A percentile compares a stretch with the other conserved stretches of the same genome.
Conservation (phyloP, 2,888 invertebrate genomes). For the Sylvicola cinctus region DNA sequence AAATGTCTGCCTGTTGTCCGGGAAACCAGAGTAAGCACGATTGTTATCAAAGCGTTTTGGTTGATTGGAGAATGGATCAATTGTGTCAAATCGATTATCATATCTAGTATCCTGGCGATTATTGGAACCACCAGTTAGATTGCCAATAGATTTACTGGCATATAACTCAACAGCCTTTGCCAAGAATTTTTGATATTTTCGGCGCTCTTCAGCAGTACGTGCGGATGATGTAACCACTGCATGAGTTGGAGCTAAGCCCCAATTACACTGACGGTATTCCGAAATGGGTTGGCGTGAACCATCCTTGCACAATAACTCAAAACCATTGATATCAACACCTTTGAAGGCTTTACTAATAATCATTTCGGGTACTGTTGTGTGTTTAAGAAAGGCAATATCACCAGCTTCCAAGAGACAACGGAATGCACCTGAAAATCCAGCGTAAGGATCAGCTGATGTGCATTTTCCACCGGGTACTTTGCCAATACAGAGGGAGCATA, state of each 20-base stretch:
- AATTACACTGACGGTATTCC: slow-evolving; percentile 56
- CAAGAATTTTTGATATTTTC: slow-evolving; percentile 42
- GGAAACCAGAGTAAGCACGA: slow-evolving; percentile 10
- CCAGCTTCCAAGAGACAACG: slow-evolving; percentile 65
- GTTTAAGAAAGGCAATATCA: slow-evolving; percentile 78
- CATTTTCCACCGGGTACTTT: slow-evolving; percentile 60
- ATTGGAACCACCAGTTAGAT: not conserved
- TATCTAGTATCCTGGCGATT: not conserved
- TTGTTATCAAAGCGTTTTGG: slow-evolving; percentile 8
- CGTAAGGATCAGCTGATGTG: slow-evolving; percentile 68
- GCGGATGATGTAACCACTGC: slow-evolving; percentile 76
- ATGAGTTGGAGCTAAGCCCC: slow-evolving; percentile 69
- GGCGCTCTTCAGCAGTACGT: slow-evolving; percentile 22
- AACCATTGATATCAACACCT: slow-evolving; percentile 41
- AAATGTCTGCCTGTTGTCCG: slow-evolving; percentile 16
- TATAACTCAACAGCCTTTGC: slow-evolving; percentile 38
- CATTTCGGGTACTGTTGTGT: slow-evolving; percentile 60
- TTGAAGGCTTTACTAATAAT: slow-evolving; percentile 36
- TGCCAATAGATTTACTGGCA: slow-evolving; percentile 13
- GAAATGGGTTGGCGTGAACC: slow-evolving; percentile 46
- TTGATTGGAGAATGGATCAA: slow-evolving; percentile 1
- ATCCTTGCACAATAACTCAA: slow-evolving; percentile 65
- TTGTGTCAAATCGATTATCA: slow-evolving; percentile 4
- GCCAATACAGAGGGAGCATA: slow-evolving; percentile 72
- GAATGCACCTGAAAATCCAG: slow-evolving; percentile 83